These are phyloP conservation scores for Netelia fuscicornis DNA, from an alignment of 2,888 invertebrate species.

Conservation along the genomic window DNA sequence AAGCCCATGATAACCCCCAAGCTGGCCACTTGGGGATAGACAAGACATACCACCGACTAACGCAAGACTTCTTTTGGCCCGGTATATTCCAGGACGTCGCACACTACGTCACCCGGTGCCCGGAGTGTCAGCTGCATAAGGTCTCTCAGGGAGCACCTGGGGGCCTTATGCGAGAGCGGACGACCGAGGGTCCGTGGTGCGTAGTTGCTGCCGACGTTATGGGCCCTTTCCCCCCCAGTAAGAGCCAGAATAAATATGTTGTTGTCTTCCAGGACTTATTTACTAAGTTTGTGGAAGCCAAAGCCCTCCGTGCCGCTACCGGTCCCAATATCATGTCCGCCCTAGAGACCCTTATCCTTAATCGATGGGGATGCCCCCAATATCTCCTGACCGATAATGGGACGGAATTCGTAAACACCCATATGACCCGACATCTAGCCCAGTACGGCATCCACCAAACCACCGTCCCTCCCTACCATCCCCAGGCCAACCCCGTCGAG, in stretches of 20 bases:
- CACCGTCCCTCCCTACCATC: no score
- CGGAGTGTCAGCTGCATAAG: slow-evolving; percentile 52
- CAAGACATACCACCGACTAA: slow-evolving; percentile 64
- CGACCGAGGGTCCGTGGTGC: slow-evolving; percentile 55
- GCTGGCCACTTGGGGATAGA: slow-evolving; percentile 71
- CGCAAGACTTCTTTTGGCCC: slow-evolving; percentile 70
- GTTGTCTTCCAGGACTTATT: slow-evolving; percentile 70
- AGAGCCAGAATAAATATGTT: slow-evolving; percentile 51
- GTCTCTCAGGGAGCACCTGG: no score
- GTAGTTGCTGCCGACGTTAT: slow-evolving; percentile 66
- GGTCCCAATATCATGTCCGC: no score
- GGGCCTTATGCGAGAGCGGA: slow-evolving; percentile 70
- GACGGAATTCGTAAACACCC: no score
- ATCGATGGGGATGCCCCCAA: no score
- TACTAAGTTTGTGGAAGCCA: slow-evolving; percentile 59
- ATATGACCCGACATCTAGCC: no score
- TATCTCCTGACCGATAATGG: no score
- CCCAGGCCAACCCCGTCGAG: no score
- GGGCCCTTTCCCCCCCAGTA: slow-evolving; percentile 68
- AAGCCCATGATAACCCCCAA: slow-evolving; percentile 65
- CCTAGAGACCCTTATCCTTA: no score
- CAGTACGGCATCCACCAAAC: no score
- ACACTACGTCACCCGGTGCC: slow-evolving; percentile 71
- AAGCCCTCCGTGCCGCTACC: slow-evolving; percentile 10
- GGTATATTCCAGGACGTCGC: slow-evolving; percentile 67